Percentiles rank a stretch among this genome's conserved stretches.
Conservation (phyloP, 2,888 invertebrate genomes). For the Thera obeliscata region DNA sequence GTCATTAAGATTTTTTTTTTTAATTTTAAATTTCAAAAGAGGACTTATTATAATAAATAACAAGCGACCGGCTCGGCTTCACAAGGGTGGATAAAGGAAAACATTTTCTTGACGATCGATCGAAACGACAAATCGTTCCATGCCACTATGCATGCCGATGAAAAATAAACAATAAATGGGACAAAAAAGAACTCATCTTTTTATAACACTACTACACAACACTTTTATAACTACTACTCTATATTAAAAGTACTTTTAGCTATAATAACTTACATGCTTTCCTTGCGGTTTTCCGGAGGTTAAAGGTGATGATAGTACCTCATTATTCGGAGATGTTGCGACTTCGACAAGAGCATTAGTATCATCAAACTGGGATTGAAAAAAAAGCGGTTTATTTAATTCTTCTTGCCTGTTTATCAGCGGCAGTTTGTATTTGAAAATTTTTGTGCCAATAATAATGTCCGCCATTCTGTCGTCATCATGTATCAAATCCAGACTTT, state of each 20-base stretch:
- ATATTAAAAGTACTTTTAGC: not conserved
- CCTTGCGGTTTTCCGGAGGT: slow-evolving; percentile 13
- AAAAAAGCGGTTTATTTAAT: slow-evolving; percentile 47
- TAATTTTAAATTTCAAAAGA: too few species aligned
- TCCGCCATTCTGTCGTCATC: slow-evolving; percentile 38
- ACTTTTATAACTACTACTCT: too few species aligned
- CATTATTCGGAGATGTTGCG: not conserved
- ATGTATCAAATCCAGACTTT: slow-evolving; percentile 46
- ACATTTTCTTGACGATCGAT: too few species aligned
- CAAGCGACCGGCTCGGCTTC: too few species aligned
- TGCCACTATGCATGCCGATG: too few species aligned
- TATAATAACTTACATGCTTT: slow-evolving; percentile 14
- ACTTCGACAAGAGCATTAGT: slow-evolving; percentile 14
- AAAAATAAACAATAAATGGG: too few species aligned
- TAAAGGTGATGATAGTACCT: not conserved
- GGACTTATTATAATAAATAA: too few species aligned
- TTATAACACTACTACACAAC: too few species aligned
- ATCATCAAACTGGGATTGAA: slow-evolving; percentile 46
- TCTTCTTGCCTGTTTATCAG: slow-evolving; percentile 37
- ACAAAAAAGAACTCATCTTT: too few species aligned
- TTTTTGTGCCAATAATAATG: slow-evolving; percentile 61
- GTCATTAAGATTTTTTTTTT: not conserved
- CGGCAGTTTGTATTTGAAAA: slow-evolving; percentile 52
- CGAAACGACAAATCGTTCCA: too few species aligned
- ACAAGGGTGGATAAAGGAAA: too few species aligned